Evolutionary conservation across 2,888 invertebrate genomes (phyloP).

Genomic region (Hyposoter didymator): DNA sequence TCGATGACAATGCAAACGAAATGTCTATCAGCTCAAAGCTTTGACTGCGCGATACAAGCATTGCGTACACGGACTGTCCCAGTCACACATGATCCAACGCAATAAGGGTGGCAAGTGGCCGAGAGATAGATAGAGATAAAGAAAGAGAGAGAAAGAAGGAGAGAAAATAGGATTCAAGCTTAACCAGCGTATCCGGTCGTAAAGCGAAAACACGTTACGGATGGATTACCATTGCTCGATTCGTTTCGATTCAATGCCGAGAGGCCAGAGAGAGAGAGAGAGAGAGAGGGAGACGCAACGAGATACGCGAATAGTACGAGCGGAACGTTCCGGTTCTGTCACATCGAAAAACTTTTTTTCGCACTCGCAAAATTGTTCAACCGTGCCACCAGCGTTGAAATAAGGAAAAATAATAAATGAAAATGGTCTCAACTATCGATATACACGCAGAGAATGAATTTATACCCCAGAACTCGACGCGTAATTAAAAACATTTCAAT

Average conservation of each 20-base stretch:
- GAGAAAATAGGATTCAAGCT: constrained; percentile 50
- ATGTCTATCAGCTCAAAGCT: constrained; percentile 64
- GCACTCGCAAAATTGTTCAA: constrained; percentile 39
- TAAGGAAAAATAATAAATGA: constrained; percentile 11
- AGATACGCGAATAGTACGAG: constrained; percentile 44
- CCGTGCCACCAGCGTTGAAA: constrained; percentile 21
- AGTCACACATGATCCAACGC: not conserved
- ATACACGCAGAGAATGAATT: not conserved
- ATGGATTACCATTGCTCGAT: constrained; percentile 66
- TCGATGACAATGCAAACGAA: constrained; percentile 64
- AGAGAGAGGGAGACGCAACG: not conserved
- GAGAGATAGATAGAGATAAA: not conserved
- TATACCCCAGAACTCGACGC: not conserved
- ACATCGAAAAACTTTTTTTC: constrained; percentile 35
- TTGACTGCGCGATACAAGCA: constrained; percentile 50
- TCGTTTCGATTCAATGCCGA: constrained; percentile 64
- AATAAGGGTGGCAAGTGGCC: constrained; percentile 3
- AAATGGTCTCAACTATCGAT: not conserved
- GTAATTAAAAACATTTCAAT: not conserved
- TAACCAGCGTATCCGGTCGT: constrained; percentile 64
- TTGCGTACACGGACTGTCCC: not conserved
- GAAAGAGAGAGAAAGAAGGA: not conserved
- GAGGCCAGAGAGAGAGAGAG: constrained; percentile 29
- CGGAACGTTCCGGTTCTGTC: constrained; percentile 30
- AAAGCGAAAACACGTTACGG: constrained; percentile 67